phyloP scores from a whole-genome alignment of 2,797 vertebrate genomes.

The Sebastes oblongus region DNA sequence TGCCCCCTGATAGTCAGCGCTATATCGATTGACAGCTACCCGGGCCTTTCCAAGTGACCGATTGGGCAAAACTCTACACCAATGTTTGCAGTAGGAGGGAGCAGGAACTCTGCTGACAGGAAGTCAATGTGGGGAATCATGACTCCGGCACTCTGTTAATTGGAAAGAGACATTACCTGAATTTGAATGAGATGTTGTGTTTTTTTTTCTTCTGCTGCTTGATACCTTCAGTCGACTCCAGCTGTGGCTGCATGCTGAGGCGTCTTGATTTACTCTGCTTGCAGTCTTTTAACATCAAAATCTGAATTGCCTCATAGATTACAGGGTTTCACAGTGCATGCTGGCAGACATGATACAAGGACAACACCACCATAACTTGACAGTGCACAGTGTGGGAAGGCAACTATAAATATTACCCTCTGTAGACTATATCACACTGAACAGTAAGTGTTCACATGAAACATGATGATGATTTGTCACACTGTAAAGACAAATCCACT shows the following conservation, averaged over 20 bases:
- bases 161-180: slow-evolving; percentile 56
- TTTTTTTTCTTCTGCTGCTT: not conserved
- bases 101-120: slow-evolving; percentile 46
- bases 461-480: not conserved
- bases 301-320: not conserved
- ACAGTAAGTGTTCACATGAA: not conserved
- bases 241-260: not conserved
- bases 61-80: slow-evolving; percentile 21
- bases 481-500: not conserved
- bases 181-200: slow-evolving; percentile 46
- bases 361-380: not conserved
- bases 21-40: slow-evolving; percentile 46
- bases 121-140: slow-evolving; percentile 64
- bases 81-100: not conserved
- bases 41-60: slow-evolving; percentile 1
- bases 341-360: not conserved
- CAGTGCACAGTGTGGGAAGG: not conserved
- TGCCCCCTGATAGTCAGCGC: not conserved
- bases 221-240: slow-evolving; percentile 24
- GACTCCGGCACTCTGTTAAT: slow-evolving; percentile 60
- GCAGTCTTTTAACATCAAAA: not conserved
- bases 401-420: not conserved
- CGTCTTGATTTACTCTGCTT: slow-evolving; percentile 14
- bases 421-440: not conserved
- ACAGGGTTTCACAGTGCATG: not conserved